Evolutionary conservation across 2,888 invertebrate genomes (phyloP).

Genomic region (Rhingia rostrata): DNA sequence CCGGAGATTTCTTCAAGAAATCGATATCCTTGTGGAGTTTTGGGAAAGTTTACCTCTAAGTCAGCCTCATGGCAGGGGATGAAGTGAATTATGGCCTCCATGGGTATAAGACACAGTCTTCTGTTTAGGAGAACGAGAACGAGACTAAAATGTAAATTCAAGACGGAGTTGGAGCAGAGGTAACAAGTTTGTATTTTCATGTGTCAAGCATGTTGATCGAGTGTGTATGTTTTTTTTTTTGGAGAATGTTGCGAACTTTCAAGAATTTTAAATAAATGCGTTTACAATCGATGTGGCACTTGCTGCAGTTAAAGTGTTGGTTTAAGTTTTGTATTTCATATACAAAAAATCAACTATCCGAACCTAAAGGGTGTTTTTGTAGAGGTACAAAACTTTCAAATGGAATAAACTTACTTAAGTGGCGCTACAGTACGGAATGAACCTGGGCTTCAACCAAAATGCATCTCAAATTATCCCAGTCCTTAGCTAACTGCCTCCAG

Average conservation of each 20-base stretch:
- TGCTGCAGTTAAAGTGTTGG: not conserved
- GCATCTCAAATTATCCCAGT: too few relatives aligned
- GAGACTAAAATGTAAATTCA: not conserved
- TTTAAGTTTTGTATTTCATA: too few relatives aligned
- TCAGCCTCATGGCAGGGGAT: constrained; percentile 77
- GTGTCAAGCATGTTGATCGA: constrained; percentile 51
- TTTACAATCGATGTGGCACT: constrained; percentile 13
- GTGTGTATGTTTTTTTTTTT: constrained; percentile 25
- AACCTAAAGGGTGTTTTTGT: too few relatives aligned
- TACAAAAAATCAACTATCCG: too few relatives aligned
- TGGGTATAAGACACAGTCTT: constrained; percentile 62
- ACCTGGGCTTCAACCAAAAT: too few relatives aligned
- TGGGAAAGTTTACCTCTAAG: constrained; percentile 73
- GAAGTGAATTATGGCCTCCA: constrained; percentile 79
- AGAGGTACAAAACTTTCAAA: too few relatives aligned
- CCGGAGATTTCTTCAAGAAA: constrained; percentile 75
- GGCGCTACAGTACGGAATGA: too few relatives aligned
- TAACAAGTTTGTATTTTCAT: constrained; percentile 23
- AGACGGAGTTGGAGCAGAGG: too few relatives aligned
- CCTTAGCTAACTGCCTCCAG: too few relatives aligned
- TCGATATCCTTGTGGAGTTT: constrained; percentile 74
- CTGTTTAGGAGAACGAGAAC: constrained; percentile 16
- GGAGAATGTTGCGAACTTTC: constrained; percentile 5
- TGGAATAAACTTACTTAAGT: too few relatives aligned
- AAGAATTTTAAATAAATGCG: constrained; percentile 23